These are phyloP conservation scores for Ricordea florida DNA, from an alignment of 92 coral and sea anemone genomes.

Conservation along the genomic window DNA sequence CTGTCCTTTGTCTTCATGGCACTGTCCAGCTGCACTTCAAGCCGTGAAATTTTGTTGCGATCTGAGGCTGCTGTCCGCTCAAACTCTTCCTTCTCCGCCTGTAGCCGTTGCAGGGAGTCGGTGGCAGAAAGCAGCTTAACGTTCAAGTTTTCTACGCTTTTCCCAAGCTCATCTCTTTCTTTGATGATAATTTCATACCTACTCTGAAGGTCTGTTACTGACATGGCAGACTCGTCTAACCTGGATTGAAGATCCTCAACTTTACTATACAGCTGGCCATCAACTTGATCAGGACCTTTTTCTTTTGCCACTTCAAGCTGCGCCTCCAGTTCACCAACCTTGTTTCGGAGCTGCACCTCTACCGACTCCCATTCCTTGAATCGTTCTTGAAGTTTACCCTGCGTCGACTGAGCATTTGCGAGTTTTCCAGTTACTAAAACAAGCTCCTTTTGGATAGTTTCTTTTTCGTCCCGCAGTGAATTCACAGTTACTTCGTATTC, in stretches of 20 bases:
- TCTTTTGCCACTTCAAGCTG: conserved; percentile 69
- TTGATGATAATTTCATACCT: conserved; percentile 54
- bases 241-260: conserved; percentile 74
- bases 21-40: conserved; percentile 70
- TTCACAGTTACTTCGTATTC: conserved; percentile 70
- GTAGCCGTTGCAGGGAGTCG: conserved; percentile 59
- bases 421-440: conserved; percentile 64
- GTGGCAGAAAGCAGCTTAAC: conserved; percentile 39
- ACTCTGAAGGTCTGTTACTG: conserved; percentile 61
- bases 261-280: conserved; percentile 64
- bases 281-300: conserved; percentile 66
- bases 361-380: conserved; percentile 92
- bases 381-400: conserved; percentile 64
- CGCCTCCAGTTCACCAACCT: conserved; percentile 72
- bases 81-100: conserved; percentile 66
- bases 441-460: conserved; percentile 74
- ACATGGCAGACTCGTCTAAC: conserved; percentile 53
- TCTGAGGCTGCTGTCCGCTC: conserved; percentile 48
- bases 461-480: conserved; percentile 78
- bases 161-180: conserved; percentile 80
- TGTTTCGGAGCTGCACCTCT: conserved; percentile 74
- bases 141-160: conserved; percentile 62
- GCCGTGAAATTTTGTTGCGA: conserved; percentile 64
- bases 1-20: conserved; percentile 59
- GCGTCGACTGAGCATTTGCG: conserved; percentile 50